Evolutionary conservation across 2,113 vertebrate species (phyloP), one percentile per base, ranked within the genome.

Genomic region (Lutjanus erythropterus): DNA sequence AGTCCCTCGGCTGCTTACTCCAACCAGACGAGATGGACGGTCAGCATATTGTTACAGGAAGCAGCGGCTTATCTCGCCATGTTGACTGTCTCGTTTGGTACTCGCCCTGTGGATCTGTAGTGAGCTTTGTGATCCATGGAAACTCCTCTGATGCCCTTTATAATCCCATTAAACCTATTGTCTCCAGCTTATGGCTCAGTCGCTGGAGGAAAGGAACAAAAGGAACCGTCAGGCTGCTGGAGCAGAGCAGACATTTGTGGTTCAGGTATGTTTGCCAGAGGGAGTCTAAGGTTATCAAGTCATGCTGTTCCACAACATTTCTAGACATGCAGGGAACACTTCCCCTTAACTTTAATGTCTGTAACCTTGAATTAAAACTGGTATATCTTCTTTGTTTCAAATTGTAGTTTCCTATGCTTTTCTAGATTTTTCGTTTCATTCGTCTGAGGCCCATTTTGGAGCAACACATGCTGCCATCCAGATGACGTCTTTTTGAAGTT

Each of bases 81-180:
- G 84, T 85, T 56, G 75, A 42, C 71, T 76, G 76, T 83, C 83
- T 84, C n/a, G 3, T 71, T 77, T 76, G 60, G 64, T 56, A 2
- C 64, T 78, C 21, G 2, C 78, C 50, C 35, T 11, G 41, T 78
- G 75, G 81, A 78, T 85, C 71, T 78, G 66, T 84, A 72, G 62
- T 59, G 80, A 61, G 85, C 71, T 77, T 84, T 83, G 81, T 86
- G 86, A 90, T 91, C 90, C 84, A 75, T 87, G 79, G 65, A 81
- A 84, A 64, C 79, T 83, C 76, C 75, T 79, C 75, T 33, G 83
- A 91, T 89, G 90, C 84, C 92, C 83, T 93, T 91, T 90, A 91
- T 91, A 92, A 94, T 93, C 90, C 83, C 83, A 89, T 92, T 92
- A 92, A 90, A 87, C 46, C 80, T 55, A 88, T 93, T 93, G 91